phyloP scores from a whole-genome alignment of 2,888 invertebrate species.

The Julus scanicus region DNA sequence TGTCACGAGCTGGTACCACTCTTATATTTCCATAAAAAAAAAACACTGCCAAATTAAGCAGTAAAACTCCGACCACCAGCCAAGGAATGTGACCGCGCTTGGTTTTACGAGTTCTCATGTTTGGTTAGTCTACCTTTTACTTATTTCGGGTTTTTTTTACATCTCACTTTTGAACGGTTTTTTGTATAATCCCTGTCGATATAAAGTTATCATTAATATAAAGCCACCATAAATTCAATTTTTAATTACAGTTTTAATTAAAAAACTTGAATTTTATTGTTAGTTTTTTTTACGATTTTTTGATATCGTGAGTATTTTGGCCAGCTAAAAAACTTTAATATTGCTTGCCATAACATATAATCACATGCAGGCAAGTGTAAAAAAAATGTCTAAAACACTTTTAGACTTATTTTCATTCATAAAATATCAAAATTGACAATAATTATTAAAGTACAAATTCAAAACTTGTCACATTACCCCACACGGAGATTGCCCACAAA shows the following conservation, averaged over 20 bases:
- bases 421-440: too few relatives aligned
- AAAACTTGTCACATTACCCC: too few relatives aligned
- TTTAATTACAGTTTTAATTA: too few relatives aligned
- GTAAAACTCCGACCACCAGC: neutral
- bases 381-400: too few relatives aligned
- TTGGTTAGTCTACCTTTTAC: neutral
- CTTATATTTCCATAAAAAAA: neutral
- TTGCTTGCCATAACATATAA: neutral
- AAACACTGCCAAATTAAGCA: neutral
- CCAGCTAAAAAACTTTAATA: neutral
- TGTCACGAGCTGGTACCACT: neutral
- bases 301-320: neutral
- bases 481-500: too few relatives aligned
- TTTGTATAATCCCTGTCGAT: too few relatives aligned
- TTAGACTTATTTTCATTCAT: too few relatives aligned
- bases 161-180: too few relatives aligned
- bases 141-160: neutral
- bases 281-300: neutral
- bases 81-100: neutral
- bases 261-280: neutral
- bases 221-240: too few relatives aligned
- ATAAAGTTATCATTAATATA: too few relatives aligned
- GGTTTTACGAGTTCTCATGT: constrained; percentile 7
- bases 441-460: too few relatives aligned
- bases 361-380: too few relatives aligned